phyloP scores from a whole-genome alignment of 2,113 vertebrate species.

The Oenanthe melanoleuca region DNA sequence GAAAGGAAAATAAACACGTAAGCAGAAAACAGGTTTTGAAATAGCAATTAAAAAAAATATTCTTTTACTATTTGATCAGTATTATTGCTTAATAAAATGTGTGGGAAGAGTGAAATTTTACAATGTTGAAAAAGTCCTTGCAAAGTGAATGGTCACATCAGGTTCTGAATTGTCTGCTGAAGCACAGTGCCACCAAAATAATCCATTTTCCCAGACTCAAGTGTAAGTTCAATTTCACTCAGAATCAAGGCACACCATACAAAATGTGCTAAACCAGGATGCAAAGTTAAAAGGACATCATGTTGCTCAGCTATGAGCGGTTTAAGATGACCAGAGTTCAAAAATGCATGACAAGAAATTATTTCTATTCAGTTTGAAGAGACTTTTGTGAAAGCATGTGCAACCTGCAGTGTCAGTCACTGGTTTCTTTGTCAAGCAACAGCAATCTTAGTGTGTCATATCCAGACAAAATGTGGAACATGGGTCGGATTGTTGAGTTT shows the following conservation, averaged over 20 bases:
- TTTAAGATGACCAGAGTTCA: background rate
- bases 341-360: background rate
- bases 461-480: background rate
- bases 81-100: background rate
- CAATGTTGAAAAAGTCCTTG: background rate
- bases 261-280: background rate
- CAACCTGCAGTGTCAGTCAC: background rate
- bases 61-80: background rate
- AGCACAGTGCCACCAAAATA: background rate
- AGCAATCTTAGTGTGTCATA: background rate
- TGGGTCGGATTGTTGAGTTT: background rate
- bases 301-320: background rate
- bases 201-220: background rate
- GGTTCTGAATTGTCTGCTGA: background rate
- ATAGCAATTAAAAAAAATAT: background rate
- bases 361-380: background rate
- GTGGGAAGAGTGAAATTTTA: background rate
- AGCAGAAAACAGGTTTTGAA: background rate
- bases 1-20: background rate
- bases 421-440: background rate
- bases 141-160: background rate
- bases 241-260: background rate
- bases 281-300: background rate
- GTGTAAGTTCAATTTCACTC: background rate
- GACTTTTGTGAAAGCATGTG: background rate